phyloP scores from a whole-genome alignment of 2,888 invertebrate species.

The Nebria brevicollis region DNA sequence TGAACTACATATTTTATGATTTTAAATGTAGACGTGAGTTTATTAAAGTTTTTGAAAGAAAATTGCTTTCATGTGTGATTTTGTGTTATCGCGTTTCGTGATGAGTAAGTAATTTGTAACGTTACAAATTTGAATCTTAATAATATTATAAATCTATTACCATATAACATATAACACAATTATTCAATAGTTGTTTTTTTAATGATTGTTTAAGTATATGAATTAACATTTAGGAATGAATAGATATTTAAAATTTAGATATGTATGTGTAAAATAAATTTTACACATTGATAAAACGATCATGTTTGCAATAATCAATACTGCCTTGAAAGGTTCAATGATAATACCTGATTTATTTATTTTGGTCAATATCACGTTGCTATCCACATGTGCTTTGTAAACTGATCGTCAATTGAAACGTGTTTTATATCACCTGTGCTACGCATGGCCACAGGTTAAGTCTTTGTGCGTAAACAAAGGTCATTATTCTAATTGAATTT shows the following conservation, averaged over 20 bases:
- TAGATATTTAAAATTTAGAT: background rate
- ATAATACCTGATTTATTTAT: background rate
- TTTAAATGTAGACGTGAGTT: too few species aligned
- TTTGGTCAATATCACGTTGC: background rate
- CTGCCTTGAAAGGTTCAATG: background rate
- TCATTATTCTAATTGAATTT: background rate
- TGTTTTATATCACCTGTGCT: background rate
- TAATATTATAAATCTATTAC: too few species aligned
- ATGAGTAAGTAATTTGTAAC: too few species aligned
- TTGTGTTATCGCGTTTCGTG: too few species aligned
- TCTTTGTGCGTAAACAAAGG: background rate
- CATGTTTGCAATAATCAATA: background rate
- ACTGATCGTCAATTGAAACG: too few species aligned
- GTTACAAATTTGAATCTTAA: too few species aligned
- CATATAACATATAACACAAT: too few species aligned
- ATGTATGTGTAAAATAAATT: background rate
- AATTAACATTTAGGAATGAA: background rate
- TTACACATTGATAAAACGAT: background rate
- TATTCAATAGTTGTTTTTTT: background rate
- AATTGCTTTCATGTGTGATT: too few species aligned
- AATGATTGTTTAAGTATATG: background rate
- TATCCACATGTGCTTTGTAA: background rate
- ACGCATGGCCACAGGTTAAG: background rate
- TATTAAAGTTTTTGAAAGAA: too few species aligned
- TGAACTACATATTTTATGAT: too few species aligned